Base-by-base conservation (phyloP, 2,797 vertebrate genomes). In the Spea hammondii region DNA sequence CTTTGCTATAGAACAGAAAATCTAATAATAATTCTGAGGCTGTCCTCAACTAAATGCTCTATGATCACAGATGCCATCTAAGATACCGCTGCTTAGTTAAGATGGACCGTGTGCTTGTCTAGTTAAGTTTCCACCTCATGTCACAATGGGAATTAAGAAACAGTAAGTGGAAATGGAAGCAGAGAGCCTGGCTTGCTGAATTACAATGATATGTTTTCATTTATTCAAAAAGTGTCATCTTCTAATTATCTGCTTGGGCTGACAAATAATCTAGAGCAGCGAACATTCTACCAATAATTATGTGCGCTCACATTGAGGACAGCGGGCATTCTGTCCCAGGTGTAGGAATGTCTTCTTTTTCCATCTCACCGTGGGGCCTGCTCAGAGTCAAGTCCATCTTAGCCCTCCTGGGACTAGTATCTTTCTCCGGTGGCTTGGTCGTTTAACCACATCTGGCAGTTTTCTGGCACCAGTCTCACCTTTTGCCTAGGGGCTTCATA, bases 401-500 rank as follows among this genome's bases (percentile, higher is more conserved):
- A 64, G 62, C 53, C 32, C 80, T 74, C 75, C 12, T 74, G 80
- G 80, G 75, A 77, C 2, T 65, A 53, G 70, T 78, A 75, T 70
- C 47, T 77, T 71, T 78, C 75, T 78, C 80, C 70, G 32, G 70
- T 74, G 80, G 75, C 65, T n/a, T 60, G 55, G 70, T 82, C 75
- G 75, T 72, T 44, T 82, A 78, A 77, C 75, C 80, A 73, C 70
- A 82, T 82, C 70, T 82, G 80, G 80, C 80, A 77, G 80, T 53
- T 82, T 78, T 50, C 80, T 82, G 80, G 80, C 80, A 82, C 70
- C 65, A 78, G 78, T 74, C 75, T 77, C 75, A 74, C 75, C 80
- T 71, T 77, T 82, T 73, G 80, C 80, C 80, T 82, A 78, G 75
- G 75, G 80, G 80, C 65, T 77, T 82, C 75, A 77, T 82, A 65